These are phyloP conservation scores for Hirtodrosophila confusa DNA, from an alignment of 2,888 invertebrate species.

Conservation along the genomic window DNA sequence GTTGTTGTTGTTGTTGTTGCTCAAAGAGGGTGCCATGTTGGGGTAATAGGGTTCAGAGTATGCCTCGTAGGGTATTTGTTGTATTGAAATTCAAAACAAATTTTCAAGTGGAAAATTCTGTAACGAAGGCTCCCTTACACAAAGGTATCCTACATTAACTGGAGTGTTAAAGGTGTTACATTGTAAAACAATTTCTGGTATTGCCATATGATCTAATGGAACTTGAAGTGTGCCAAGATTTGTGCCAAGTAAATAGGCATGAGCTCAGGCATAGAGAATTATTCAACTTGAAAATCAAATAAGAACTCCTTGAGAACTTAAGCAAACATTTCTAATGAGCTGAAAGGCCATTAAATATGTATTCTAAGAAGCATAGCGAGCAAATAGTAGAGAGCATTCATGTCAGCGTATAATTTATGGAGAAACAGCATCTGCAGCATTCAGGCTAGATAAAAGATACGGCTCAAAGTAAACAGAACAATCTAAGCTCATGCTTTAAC, in stretches of 20 bases:
- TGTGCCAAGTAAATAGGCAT: too few relatives aligned
- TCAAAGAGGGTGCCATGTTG: slow-evolving; percentile 37
- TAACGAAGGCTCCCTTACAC: slow-evolving; percentile 36
- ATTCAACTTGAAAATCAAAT: too few relatives aligned
- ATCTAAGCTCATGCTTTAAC: slow-evolving; percentile 16
- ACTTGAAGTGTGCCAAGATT: too few relatives aligned
- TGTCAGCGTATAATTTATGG: too few relatives aligned
- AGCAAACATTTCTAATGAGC: too few relatives aligned
- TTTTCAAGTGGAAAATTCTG: slow-evolving; percentile 51
- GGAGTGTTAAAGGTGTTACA: slow-evolving; percentile 30
- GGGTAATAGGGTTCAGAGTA: slow-evolving; percentile 10
- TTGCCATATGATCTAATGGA: slow-evolving; percentile 11
- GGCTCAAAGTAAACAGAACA: slow-evolving; percentile 7
- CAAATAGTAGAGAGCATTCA: too few relatives aligned
- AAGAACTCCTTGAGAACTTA: too few relatives aligned
- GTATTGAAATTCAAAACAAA: slow-evolving; percentile 62
- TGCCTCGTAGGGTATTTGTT: slow-evolving; percentile 3
- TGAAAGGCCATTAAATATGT: too few relatives aligned
- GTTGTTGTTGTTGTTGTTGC: slow-evolving; percentile 28
- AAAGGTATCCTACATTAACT: slow-evolving; percentile 1
- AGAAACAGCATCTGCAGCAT: too few relatives aligned
- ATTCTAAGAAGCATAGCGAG: too few relatives aligned
- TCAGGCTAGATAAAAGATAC: too few relatives aligned
- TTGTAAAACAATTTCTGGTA: slow-evolving; percentile 35
- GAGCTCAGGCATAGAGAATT: too few relatives aligned